A percentile compares a stretch with the other conserved stretches of the same genome.
These are phyloP conservation scores for Polypedilum vanderplanki DNA, from an alignment of 1,140 invertebrate genomes.

Conservation along the genomic window DNA sequence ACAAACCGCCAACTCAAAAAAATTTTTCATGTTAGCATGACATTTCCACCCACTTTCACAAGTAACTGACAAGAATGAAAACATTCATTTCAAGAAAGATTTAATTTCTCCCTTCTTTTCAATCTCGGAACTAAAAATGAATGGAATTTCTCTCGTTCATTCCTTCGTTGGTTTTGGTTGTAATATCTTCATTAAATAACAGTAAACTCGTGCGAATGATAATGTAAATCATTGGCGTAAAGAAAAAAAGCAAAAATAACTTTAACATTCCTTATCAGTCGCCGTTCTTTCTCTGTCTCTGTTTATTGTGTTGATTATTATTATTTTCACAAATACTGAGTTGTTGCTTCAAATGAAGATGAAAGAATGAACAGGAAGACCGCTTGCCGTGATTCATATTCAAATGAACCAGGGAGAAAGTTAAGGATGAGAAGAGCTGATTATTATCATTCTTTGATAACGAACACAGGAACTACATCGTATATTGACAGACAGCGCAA, in stretches of 20 bases:
- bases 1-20: neutral
- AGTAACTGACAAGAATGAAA: neutral
- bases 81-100: neutral
- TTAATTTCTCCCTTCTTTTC: neutral
- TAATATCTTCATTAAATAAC: neutral
- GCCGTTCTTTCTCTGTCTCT: too few species aligned
- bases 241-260: too few species aligned
- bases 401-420: neutral
- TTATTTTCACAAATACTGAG: neutral
- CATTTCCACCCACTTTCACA: neutral
- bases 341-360: neutral
- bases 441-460: neutral
- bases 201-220: neutral
- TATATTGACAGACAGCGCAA: neutral
- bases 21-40: too few species aligned
- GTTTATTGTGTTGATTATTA: too few species aligned
- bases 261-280: neutral
- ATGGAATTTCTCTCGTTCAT: neutral
- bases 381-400: too few species aligned
- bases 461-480: neutral
- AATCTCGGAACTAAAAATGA: neutral
- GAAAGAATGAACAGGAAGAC: neutral
- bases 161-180: neutral
- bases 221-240: slow-evolving; percentile 12
- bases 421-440: neutral